A percentile compares a stretch with the other conserved stretches of the same genome.
phyloP scores from a whole-genome alignment of 2,888 invertebrate genomes.

The Subacronicta megacephala region DNA sequence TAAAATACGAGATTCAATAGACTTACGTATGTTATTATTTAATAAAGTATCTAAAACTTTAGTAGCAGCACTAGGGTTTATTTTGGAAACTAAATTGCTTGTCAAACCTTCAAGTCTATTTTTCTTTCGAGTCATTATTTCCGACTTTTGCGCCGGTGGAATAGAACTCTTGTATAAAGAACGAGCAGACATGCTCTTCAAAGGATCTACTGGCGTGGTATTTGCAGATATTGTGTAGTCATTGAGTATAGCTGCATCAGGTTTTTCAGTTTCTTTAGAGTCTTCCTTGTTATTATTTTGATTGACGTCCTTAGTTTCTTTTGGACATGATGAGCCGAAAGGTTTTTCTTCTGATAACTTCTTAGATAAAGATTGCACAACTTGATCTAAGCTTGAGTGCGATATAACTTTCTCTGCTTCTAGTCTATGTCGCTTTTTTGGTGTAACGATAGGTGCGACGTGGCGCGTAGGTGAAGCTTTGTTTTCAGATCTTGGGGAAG shows the following conservation, averaged over 20 bases:
- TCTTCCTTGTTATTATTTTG: constrained; percentile 75
- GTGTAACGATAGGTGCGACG: constrained; percentile 90
- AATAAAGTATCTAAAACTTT: constrained; percentile 87
- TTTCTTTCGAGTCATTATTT: constrained; percentile 91
- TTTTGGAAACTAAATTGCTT: constrained; percentile 90
- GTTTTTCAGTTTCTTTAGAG: constrained; percentile 66
- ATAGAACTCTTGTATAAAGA: constrained; percentile 84
- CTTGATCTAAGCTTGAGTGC: constrained; percentile 81
- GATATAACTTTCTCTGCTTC: constrained; percentile 89
- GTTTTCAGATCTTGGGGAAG: constrained; percentile 79
- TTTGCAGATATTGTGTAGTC: constrained; percentile 52
- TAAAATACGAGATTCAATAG: constrained; percentile 85
- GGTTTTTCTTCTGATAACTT: constrained; percentile 83
- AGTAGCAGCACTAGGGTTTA: constrained; percentile 87
- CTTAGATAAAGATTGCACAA: constrained; percentile 85
- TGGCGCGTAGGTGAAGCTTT: constrained; percentile 78
- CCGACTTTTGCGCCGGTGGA: constrained; percentile 86
- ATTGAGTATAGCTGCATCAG: constrained; percentile 55
- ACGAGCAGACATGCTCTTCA: constrained; percentile 87
- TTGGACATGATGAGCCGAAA: constrained; percentile 55
- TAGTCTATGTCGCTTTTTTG: constrained; percentile 93
- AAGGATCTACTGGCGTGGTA: constrained; percentile 73
- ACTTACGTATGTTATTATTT: constrained; percentile 86
- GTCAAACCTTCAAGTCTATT: constrained; percentile 91
- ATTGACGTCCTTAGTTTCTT: constrained; percentile 75